Conservation (phyloP, 2,888 invertebrate genomes). For the Terebella lapidaria region DNA sequence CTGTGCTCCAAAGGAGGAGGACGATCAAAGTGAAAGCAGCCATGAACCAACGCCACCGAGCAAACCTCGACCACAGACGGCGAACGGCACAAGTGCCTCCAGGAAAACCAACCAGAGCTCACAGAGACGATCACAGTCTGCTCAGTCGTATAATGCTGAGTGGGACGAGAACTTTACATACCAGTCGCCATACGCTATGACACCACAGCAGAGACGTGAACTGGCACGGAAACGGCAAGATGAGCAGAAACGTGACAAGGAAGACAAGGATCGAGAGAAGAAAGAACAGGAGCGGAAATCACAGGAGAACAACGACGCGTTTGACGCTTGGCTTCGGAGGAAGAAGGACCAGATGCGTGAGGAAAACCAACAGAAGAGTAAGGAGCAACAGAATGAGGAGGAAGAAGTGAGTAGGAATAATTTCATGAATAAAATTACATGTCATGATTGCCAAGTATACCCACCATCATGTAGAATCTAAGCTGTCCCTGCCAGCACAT, state of each 20-base stretch:
- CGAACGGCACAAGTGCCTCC: slow-evolving; percentile 11
- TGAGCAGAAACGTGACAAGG: slow-evolving; percentile 29
- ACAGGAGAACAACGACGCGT: slow-evolving; percentile 11
- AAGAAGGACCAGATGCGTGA: slow-evolving; percentile 7
- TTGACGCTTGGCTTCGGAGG: slow-evolving; percentile 15
- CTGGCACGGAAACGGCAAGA: slow-evolving; percentile 20
- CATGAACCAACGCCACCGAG: slow-evolving; percentile 26
- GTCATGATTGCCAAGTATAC: too few species aligned
- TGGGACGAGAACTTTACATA: slow-evolving; percentile 29
- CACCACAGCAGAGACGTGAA: slow-evolving; percentile 27
- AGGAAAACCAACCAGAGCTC: slow-evolving; percentile 13
- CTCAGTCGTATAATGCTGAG: slow-evolving; percentile 18
- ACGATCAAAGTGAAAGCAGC: not conserved
- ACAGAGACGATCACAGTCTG: slow-evolving; percentile 35
- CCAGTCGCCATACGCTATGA: slow-evolving; percentile 43
- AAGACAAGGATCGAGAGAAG: slow-evolving; percentile 30
- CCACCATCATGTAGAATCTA: too few species aligned
- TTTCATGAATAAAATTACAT: not conserved
- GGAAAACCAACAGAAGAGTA: slow-evolving; percentile 4
- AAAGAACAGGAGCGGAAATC: slow-evolving; percentile 30
- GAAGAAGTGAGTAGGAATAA: not conserved
- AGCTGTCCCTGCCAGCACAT: too few species aligned
- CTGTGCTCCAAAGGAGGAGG: slow-evolving; percentile 12
- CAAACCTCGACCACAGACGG: slow-evolving; percentile 37
- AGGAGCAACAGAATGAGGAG: slow-evolving; percentile 4